Evolutionary conservation across 2,888 invertebrate species (phyloP).

Genomic region (Amiota minor): DNA sequence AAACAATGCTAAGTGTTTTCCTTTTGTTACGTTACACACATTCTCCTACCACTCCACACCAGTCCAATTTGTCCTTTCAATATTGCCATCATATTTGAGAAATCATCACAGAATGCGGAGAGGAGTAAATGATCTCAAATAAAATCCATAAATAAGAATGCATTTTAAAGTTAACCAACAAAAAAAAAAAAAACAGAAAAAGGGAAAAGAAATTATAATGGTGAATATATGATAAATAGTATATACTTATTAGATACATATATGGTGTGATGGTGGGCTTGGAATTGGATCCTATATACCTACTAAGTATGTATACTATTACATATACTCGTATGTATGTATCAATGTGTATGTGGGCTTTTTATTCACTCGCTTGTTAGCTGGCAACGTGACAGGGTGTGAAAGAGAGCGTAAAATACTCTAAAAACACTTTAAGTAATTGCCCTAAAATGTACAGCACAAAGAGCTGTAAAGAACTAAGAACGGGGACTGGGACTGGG

Average conservation of each 20-base stretch:
- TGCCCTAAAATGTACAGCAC: slow-evolving; percentile 18
- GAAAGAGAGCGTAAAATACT: slow-evolving; percentile 4
- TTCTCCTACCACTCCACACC: too few species aligned
- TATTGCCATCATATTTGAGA: too few species aligned
- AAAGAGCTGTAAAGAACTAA: neutral
- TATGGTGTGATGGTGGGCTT: neutral
- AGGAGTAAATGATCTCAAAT: too few species aligned
- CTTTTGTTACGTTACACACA: too few species aligned
- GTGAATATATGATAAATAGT: neutral
- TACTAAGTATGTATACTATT: neutral
- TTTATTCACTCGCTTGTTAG: neutral
- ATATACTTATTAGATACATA: neutral
- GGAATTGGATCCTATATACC: neutral
- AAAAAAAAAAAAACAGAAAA: too few species aligned
- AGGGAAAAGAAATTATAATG: too few species aligned
- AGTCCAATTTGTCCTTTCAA: too few species aligned
- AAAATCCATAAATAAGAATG: too few species aligned
- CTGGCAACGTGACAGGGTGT: neutral
- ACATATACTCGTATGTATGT: neutral
- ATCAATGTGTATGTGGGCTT: neutral
- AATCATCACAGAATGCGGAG: too few species aligned
- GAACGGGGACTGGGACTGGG: slow-evolving; percentile 2
- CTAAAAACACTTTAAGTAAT: slow-evolving; percentile 25
- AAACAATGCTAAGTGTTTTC: neutral
- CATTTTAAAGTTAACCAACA: too few species aligned